Conservation (phyloP, 2,888 invertebrate genomes). For the Dryobotodes eremita region DNA sequence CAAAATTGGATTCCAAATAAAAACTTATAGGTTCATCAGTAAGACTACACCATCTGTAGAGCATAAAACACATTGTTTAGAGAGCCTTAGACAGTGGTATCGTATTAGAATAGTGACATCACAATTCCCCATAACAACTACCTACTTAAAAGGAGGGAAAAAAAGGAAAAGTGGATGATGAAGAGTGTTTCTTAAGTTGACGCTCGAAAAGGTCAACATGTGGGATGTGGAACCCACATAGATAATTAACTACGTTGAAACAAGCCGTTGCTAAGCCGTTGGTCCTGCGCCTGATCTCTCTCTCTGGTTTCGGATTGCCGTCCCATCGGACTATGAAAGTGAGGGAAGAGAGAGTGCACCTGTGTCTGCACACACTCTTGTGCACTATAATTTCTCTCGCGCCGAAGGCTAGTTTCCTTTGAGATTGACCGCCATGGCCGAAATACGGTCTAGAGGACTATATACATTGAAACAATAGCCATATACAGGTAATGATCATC, state of each 20-base stretch:
- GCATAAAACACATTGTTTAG: too few relatives aligned
- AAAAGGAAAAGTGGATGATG: not conserved
- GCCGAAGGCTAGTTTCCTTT: too few relatives aligned
- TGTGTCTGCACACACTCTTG: too few relatives aligned
- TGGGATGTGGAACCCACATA: not conserved
- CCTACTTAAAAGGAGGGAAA: not conserved
- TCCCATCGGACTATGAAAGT: too few relatives aligned
- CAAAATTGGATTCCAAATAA: not conserved
- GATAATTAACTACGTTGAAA: not conserved
- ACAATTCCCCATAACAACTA: not conserved
- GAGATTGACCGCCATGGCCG: too few relatives aligned
- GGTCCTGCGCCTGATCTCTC: too few relatives aligned
- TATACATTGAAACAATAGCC: slow-evolving; percentile 13
- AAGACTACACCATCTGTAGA: not conserved
- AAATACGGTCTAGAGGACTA: too few relatives aligned
- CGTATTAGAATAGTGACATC: not conserved
- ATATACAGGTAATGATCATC: not conserved
- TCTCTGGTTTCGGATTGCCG: too few relatives aligned
- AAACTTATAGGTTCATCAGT: not conserved
- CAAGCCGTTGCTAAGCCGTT: not conserved
- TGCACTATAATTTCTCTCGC: too few relatives aligned
- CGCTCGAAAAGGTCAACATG: slow-evolving; percentile 24
- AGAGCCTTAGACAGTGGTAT: not conserved
- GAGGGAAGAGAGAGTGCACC: too few relatives aligned
- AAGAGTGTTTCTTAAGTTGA: not conserved